Conservation (phyloP, 2,888 invertebrate genomes). For the Lacanobia wlatinum region DNA sequence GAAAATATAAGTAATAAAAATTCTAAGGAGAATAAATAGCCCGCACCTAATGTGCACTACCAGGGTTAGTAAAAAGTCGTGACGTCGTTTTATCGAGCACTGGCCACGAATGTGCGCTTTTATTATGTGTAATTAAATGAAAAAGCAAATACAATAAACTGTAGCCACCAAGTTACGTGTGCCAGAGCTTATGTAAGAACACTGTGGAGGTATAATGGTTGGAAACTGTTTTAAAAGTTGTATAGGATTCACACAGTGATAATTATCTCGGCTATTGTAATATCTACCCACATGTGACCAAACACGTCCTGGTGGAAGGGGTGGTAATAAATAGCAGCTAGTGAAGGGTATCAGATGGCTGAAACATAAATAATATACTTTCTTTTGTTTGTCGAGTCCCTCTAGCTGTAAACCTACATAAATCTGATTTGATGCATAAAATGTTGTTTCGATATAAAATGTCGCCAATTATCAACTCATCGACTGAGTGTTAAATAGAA, state of each 20-base stretch:
- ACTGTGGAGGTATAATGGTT: constrained; percentile 44
- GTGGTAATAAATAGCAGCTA: constrained; percentile 32
- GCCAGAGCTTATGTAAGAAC: constrained; percentile 58
- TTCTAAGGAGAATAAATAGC: constrained; percentile 49
- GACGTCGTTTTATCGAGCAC: constrained; percentile 57
- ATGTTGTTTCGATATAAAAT: neutral
- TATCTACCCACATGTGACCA: constrained; percentile 54
- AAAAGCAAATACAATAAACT: constrained; percentile 60
- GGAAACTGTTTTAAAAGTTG: constrained; percentile 66
- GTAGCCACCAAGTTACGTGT: constrained; percentile 63
- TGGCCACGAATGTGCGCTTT: constrained; percentile 55
- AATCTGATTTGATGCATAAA: neutral
- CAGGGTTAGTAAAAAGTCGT: constrained; percentile 49
- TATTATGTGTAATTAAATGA: constrained; percentile 65
- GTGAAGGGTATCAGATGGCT: constrained; percentile 26
- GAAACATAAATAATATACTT: constrained; percentile 26
- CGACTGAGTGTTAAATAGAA: neutral
- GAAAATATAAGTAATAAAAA: constrained; percentile 57
- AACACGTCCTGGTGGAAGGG: constrained; percentile 38
- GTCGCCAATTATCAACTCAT: neutral
- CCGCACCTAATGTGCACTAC: constrained; percentile 47
- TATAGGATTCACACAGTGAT: constrained; percentile 70
- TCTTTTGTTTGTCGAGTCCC: constrained; percentile 9
- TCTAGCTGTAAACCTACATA: neutral
- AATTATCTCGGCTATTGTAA: constrained; percentile 63